Percentiles rank a stretch among this genome's conserved stretches.
Evolutionary conservation across 2,888 invertebrate species (phyloP).

Genomic region (Saturnia pavonia): DNA sequence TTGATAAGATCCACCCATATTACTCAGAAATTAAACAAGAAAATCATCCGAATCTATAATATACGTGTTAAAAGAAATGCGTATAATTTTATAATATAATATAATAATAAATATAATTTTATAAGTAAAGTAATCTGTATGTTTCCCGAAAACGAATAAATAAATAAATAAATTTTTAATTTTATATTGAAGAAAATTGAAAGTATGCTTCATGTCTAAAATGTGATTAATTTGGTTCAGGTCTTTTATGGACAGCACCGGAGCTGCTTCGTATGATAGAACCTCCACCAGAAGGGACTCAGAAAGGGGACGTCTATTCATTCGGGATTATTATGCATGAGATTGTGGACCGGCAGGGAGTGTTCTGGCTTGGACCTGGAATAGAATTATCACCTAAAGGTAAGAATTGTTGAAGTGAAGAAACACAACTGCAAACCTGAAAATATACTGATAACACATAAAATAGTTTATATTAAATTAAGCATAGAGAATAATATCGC

Average conservation of each 20-base stretch:
- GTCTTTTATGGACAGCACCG: slow-evolving; percentile 95
- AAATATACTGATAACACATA: not conserved
- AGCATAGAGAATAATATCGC: too few relatives aligned
- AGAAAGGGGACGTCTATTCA: slow-evolving; percentile 97
- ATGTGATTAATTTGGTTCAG: slow-evolving; percentile 66
- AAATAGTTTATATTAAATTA: too few relatives aligned
- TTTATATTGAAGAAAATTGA: too few relatives aligned
- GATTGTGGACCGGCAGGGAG: slow-evolving; percentile 93
- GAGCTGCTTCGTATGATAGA: slow-evolving; percentile 89
- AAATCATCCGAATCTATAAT: too few relatives aligned
- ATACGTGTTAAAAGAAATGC: too few relatives aligned
- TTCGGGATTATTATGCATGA: slow-evolving; percentile 97
- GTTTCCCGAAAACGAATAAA: too few relatives aligned
- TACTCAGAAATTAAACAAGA: too few relatives aligned
- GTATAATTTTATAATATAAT: too few relatives aligned
- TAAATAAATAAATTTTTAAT: too few relatives aligned
- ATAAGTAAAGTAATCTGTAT: too few relatives aligned
- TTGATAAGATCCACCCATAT: too few relatives aligned
- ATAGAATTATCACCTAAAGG: slow-evolving; percentile 86
- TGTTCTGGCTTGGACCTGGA: slow-evolving; percentile 89
- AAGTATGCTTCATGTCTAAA: not conserved
- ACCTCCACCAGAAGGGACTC: slow-evolving; percentile 87
- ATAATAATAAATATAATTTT: too few relatives aligned
- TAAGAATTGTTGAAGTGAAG: slow-evolving; percentile 48
- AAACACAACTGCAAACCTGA: not conserved